These are phyloP conservation scores for Poeciliopsis gracilis DNA, from an alignment of 2,797 vertebrate genomes.

Conservation along the genomic window DNA sequence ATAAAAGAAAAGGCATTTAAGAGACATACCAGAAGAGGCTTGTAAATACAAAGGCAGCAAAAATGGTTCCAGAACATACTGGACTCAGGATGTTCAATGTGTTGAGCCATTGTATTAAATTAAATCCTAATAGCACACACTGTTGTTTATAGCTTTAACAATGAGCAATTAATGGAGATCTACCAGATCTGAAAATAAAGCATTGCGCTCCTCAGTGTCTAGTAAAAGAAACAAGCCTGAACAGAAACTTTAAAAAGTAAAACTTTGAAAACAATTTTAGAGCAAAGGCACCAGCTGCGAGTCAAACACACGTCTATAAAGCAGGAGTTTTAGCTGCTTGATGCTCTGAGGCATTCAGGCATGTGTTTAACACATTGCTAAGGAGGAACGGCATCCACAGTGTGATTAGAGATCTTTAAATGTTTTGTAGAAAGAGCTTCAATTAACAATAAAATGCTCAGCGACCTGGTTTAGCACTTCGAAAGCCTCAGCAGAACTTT, in stretches of 20 bases:
- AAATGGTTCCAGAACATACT: neutral
- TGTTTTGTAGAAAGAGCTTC: neutral
- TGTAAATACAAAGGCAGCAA: neutral
- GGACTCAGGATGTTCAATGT: neutral
- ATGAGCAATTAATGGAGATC: neutral
- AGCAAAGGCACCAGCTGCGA: neutral
- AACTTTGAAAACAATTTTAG: neutral
- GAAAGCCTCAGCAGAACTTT: neutral
- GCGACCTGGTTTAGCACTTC: neutral
- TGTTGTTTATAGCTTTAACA: neutral
- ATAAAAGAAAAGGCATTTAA: neutral
- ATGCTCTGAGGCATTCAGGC: neutral
- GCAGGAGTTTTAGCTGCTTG: neutral
- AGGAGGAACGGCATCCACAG: neutral
- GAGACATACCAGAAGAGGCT: neutral
- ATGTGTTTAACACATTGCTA: neutral
- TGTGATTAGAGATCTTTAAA: neutral
- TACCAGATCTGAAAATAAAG: neutral
- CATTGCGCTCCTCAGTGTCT: neutral
- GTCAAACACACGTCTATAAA: neutral
- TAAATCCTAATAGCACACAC: neutral
- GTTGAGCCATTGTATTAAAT: neutral
- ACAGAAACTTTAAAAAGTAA: neutral
- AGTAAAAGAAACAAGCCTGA: neutral
- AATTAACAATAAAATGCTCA: neutral